Base-by-base conservation (phyloP, 2,113 vertebrate species). In the Ia io region DNA sequence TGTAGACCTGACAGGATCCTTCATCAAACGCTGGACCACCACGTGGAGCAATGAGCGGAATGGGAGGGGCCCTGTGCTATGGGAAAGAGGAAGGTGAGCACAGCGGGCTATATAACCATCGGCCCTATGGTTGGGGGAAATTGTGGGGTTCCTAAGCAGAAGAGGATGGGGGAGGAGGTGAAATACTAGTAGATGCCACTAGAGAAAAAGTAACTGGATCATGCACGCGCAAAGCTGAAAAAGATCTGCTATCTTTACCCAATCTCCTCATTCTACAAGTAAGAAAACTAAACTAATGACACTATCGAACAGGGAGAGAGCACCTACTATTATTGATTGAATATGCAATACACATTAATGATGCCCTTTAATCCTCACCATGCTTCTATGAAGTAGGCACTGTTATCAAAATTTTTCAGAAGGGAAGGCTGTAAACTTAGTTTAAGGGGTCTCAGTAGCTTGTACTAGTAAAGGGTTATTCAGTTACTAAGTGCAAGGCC, bases 1-100 rank as follows among this genome's bases (percentile, higher is more conserved):
- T 65, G 56, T 5, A 83, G 51, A 56, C 35, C 65, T 56, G 69
- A 80, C 42, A 65, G 61, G 14, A 51, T 93, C 67, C 73, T 97
- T 70, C 71, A 56, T 91, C 94, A 95, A 80, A 74, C 28, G 6
- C 67, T 12, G 56, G 78, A 79, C 85, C 63, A 49, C 47, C 53
- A 8, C 3, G 44, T 7, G 0, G 20, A 42, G 37, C n/a, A 63
- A 32, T 1, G n/a, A 90, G 84, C 0, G 5, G 76, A 18, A 1
- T 0, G 2, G 10, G 2, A 44, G 42, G n/a, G 44, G 11, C 12
- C n/a, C 25, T 1, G 0, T 30, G 44, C 47, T 40, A 0, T 37
- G 56, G 56, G 53, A 16, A 49, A 44, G 69, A 42, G 37, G 14
- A 32, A 79, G 79, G 49, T 53, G 53, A 11, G 32, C 42, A 23